phyloP scores from a whole-genome alignment of 2,797 vertebrate species.

The Cichlasoma orientale region DNA sequence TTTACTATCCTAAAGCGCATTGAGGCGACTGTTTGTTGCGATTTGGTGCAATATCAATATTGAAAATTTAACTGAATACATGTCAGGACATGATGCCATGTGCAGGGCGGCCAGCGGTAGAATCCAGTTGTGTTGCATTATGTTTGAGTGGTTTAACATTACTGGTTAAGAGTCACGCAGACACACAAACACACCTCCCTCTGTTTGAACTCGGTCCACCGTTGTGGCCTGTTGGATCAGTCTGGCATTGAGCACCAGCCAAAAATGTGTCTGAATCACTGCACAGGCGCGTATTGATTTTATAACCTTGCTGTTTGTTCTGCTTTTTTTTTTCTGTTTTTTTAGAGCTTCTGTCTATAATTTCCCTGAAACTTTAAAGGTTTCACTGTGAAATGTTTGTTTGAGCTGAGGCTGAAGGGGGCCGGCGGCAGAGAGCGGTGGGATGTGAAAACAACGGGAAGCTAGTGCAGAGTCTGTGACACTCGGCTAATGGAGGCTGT shows the following conservation, averaged over 20 bases:
- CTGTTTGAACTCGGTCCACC: not conserved
- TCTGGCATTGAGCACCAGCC: not conserved
- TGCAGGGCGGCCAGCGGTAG: not conserved
- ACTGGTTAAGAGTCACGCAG: not conserved
- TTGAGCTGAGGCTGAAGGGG: not conserved
- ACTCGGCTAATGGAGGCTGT: not conserved
- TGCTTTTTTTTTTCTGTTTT: rapidly evolving
- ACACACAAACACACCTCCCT: not conserved
- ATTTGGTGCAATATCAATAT: too few species aligned
- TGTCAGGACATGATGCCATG: not conserved
- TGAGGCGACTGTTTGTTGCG: too few species aligned
- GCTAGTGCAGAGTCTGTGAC: not conserved
- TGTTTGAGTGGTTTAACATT: conserved; percentile 1
- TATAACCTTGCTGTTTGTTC: not conserved
- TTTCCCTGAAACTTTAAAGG: not conserved
- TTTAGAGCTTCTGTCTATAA: not conserved
- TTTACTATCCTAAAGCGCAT: too few species aligned
- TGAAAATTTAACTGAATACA: too few species aligned
- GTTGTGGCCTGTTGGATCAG: conserved; percentile 9
- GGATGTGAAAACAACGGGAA: not conserved
- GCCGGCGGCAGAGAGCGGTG: not conserved
- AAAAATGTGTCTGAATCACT: conserved; percentile 13
- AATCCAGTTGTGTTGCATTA: too few species aligned
- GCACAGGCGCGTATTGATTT: not conserved
- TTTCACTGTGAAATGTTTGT: not conserved